phyloP scores from a whole-genome alignment of 2,797 vertebrate species.

The Dryobates pubescens region DNA sequence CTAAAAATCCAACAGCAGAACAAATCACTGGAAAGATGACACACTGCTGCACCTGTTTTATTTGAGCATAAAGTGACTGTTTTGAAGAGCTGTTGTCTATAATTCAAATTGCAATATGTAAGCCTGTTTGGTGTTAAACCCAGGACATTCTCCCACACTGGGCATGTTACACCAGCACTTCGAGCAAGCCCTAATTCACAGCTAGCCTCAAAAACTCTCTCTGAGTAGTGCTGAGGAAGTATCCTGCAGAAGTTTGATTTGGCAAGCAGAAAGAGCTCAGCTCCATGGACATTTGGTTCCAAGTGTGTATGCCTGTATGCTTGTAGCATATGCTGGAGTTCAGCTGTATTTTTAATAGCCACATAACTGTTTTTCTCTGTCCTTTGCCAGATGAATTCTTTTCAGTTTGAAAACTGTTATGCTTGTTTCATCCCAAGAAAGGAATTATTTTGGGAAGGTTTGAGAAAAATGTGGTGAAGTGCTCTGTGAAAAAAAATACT shows the following conservation, averaged over 20 bases:
- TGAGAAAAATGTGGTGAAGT: conserved; percentile 12
- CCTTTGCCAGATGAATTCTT: conserved; percentile 54
- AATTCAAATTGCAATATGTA: conserved; percentile 11
- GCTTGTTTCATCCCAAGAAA: conserved; percentile 47
- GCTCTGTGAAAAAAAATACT: neutral
- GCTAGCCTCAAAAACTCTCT: conserved; percentile 19
- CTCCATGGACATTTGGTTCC: conserved; percentile 37
- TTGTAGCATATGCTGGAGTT: conserved; percentile 59
- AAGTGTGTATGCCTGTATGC: conserved; percentile 3
- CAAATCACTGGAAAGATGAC: conserved; percentile 7
- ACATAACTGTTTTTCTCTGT: conserved; percentile 21
- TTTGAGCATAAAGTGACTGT: conserved; percentile 20
- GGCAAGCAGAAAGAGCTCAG: conserved; percentile 33
- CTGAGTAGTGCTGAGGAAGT: conserved; percentile 23
- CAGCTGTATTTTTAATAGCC: conserved; percentile 56
- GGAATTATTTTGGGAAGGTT: conserved; percentile 19
- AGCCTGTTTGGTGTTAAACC: neutral
- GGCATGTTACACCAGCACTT: neutral
- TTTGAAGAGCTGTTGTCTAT: conserved; percentile 5
- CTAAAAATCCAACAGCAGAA: neutral
- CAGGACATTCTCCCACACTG: neutral
- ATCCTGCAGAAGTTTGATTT: conserved; percentile 33
- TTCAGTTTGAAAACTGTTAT: conserved; percentile 54
- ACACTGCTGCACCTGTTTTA: conserved; percentile 28
- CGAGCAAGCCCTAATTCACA: conserved; percentile 13